phyloP scores from a whole-genome alignment of 2,113 vertebrate genomes.

The human (Homo sapiens) region GRCh38 chr15:91742501-91743000 shows the following conservation, averaged over 20 bases:
- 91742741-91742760: slow-evolving; percentile 51
- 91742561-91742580: slow-evolving; percentile 44
- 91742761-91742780: slow-evolving; percentile 51
- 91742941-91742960: slow-evolving; percentile 87
- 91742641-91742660: neutral
- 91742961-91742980: slow-evolving; percentile 86
- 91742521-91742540: slow-evolving; percentile 36
- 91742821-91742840: slow-evolving; percentile 77
- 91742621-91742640: slow-evolving; percentile 49
- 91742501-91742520: slow-evolving; percentile 53
- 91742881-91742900: slow-evolving; percentile 91
- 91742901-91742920: slow-evolving; percentile 90
- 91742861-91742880: slow-evolving; percentile 87
- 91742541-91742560: slow-evolving; percentile 59
- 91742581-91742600: slow-evolving; percentile 45
- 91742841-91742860: slow-evolving; percentile 87
- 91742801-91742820: slow-evolving; percentile 77
- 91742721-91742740: slow-evolving; percentile 49
- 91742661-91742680: neutral
- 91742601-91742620: slow-evolving; percentile 43
- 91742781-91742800: slow-evolving; percentile 16
- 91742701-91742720: slow-evolving; percentile 17
- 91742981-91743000: slow-evolving; percentile 89
- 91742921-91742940: slow-evolving; percentile 92
- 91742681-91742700: neutral